Evolutionary conservation across 2,113 vertebrate genomes (phyloP).

Genomic region (Oreocharis arfaki): DNA sequence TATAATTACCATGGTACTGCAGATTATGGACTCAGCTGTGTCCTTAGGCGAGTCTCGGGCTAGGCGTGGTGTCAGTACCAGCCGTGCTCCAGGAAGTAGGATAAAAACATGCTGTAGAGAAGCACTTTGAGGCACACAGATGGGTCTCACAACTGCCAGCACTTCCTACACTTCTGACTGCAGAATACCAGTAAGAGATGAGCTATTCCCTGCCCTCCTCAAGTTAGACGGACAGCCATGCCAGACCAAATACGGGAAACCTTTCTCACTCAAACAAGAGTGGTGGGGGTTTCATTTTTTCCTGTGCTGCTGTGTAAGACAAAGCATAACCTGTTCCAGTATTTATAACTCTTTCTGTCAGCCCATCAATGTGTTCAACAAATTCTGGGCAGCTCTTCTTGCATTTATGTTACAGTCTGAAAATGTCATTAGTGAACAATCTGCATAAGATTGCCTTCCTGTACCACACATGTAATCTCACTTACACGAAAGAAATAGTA

Average conservation of each 20-base stretch:
- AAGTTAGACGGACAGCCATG: not conserved
- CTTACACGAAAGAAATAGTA: not conserved
- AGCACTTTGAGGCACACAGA: not conserved
- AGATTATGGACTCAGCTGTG: not conserved
- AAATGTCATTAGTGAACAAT: conserved; percentile 34
- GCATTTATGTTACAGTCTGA: not conserved
- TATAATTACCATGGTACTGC: conserved; percentile 3
- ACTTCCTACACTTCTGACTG: not conserved
- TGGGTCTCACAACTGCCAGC: not conserved
- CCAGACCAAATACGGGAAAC: not conserved
- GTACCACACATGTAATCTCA: conserved; percentile 15
- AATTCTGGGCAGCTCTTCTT: not conserved
- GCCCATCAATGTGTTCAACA: not conserved
- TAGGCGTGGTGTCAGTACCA: not conserved
- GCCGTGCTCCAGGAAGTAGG: not conserved
- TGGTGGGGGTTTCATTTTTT: not conserved
- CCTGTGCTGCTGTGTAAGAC: conserved; percentile 10
- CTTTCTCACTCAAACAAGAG: not conserved
- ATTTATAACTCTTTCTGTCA: conserved; percentile 15
- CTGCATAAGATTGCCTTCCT: conserved; percentile 9
- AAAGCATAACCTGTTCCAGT: conserved; percentile 24
- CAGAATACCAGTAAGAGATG: not conserved
- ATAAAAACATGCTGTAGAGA: not conserved
- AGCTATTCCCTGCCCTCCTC: not conserved
- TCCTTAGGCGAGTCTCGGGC: not conserved